Evolutionary conservation across 2,888 invertebrate species (phyloP).

Genomic region (Deilephila porcellus): DNA sequence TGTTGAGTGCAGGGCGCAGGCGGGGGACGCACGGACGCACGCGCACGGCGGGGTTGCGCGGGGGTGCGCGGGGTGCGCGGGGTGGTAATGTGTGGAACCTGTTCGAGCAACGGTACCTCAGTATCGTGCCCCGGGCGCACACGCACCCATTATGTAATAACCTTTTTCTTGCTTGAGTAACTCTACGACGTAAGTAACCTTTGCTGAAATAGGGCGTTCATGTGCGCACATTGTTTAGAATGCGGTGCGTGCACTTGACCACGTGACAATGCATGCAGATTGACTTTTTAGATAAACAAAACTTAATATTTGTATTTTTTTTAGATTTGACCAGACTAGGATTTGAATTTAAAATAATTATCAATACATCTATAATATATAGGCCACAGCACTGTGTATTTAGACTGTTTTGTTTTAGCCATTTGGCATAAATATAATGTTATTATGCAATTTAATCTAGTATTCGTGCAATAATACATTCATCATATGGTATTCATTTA

Average conservation of each 20-base stretch:
- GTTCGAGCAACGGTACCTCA: slow-evolving; percentile 79
- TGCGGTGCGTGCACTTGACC: slow-evolving; percentile 8
- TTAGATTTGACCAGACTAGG: no score
- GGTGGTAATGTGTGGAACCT: slow-evolving; percentile 73
- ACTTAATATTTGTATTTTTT: no score
- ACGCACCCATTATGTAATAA: slow-evolving; percentile 82
- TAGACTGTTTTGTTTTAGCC: no score
- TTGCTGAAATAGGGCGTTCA: slow-evolving; percentile 38
- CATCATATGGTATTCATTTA: no score
- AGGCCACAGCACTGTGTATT: no score
- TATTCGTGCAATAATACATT: no score
- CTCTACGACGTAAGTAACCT: slow-evolving; percentile 48
- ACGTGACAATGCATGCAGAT: neutral
- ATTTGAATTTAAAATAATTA: no score
- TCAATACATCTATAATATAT: no score
- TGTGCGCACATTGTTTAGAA: slow-evolving; percentile 37
- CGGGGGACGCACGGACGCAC: slow-evolving; percentile 49
- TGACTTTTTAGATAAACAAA: no score
- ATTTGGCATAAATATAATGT: no score
- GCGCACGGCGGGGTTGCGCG: slow-evolving; percentile 43
- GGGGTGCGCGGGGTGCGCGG: slow-evolving; percentile 44
- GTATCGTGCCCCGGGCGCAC: slow-evolving; percentile 68
- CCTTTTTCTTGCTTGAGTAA: slow-evolving; percentile 74
- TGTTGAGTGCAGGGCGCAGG: slow-evolving; percentile 65
- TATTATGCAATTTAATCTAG: no score